Percentiles rank a stretch among this genome's conserved stretches.
Evolutionary conservation across 1,140 invertebrate genomes (phyloP).

Genomic region (Drosophila lacteicornis): DNA sequence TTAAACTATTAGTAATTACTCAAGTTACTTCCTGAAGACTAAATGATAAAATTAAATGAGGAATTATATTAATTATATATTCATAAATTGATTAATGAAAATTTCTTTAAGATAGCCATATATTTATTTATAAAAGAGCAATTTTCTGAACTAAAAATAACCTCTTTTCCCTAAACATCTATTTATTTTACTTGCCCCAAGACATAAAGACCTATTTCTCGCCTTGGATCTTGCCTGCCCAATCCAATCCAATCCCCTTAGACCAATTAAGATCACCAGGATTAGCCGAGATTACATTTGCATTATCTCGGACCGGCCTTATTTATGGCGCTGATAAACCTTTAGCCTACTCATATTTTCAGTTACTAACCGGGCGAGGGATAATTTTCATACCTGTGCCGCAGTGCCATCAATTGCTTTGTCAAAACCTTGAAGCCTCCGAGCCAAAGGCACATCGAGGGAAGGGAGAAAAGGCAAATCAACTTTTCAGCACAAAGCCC

Average conservation of each 20-base stretch:
- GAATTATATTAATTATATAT: neutral
- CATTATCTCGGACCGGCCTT: constrained; percentile 34
- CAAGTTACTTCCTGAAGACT: neutral
- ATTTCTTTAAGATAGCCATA: too few species aligned
- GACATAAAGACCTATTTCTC: neutral
- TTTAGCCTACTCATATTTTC: constrained; percentile 57
- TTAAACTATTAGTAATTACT: neutral
- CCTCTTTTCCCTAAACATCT: neutral
- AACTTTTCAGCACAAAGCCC: constrained; percentile 63
- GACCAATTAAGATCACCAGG: constrained; percentile 45
- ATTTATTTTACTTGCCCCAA: constrained; percentile 16
- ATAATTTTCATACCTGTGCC: constrained; percentile 28
- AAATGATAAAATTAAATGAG: neutral
- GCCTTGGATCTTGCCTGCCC: neutral
- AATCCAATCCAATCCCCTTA: constrained; percentile 12
- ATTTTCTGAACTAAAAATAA: neutral
- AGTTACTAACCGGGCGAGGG: constrained; percentile 2
- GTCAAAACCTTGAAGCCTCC: constrained; percentile 70
- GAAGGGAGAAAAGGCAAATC: constrained; percentile 46
- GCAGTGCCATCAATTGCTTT: constrained; percentile 76
- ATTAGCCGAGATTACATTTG: constrained; percentile 50
- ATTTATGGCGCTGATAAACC: constrained; percentile 50
- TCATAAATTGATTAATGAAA: neutral
- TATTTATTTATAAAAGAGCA: neutral
- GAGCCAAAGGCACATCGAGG: constrained; percentile 36